phyloP scores from a whole-genome alignment of 1,140 invertebrate genomes.

The Caenorhabditis remanei region DNA sequence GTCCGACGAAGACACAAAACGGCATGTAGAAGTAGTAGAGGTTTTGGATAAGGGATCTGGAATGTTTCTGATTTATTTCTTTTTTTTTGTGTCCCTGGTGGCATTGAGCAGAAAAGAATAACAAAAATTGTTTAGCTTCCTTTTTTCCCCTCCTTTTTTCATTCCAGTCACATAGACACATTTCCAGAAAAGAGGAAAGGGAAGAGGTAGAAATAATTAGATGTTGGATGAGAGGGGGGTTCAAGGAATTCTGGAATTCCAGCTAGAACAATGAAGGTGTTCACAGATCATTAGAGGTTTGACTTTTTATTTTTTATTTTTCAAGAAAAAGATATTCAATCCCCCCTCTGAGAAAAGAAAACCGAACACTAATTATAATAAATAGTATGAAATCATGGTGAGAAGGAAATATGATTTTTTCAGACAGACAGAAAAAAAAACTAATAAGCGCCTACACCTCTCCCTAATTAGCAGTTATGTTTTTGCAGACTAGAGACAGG shows the following conservation, averaged over 20 bases:
- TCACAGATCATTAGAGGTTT: too few species aligned
- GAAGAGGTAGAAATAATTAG: not conserved
- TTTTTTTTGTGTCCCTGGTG: slow-evolving; percentile 24
- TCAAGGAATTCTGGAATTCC: not conserved
- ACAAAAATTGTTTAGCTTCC: slow-evolving; percentile 24
- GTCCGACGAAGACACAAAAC: slow-evolving; percentile 70
- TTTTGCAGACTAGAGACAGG: too few species aligned
- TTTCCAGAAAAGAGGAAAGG: not conserved
- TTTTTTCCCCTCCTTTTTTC: not conserved
- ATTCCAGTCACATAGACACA: not conserved
- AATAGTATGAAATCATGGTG: too few species aligned
- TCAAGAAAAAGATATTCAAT: too few species aligned
- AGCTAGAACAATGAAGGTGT: too few species aligned
- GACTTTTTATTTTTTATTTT: too few species aligned
- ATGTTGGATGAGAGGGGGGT: not conserved
- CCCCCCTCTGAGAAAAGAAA: not conserved
- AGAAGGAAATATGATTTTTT: too few species aligned
- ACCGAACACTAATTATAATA: too few species aligned
- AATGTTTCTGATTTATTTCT: slow-evolving; percentile 23
- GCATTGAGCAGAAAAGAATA: not conserved
- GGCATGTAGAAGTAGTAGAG: slow-evolving; percentile 74
- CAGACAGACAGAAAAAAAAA: too few species aligned
- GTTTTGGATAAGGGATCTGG: slow-evolving; percentile 46
- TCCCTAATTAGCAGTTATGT: too few species aligned
- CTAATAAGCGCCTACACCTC: too few species aligned